Evolutionary conservation across 2,888 invertebrate genomes (phyloP).

Genomic region (Caenorhabditis sp.): DNA sequence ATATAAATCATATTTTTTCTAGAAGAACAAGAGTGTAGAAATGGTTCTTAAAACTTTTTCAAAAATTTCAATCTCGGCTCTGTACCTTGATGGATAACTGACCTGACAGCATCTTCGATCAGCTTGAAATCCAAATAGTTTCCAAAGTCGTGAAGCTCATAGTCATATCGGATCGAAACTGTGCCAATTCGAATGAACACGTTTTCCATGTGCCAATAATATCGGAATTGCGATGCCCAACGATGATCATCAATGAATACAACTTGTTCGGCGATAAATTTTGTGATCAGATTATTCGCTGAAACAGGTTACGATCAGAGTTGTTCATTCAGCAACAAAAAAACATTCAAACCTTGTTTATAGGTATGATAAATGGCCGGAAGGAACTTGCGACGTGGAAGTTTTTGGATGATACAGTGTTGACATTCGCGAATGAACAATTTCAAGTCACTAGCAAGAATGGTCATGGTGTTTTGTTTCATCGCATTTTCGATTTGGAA

Average conservation of each 20-base stretch:
- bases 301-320: neutral
- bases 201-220: slow-evolving; percentile 56
- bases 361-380: slow-evolving; percentile 19
- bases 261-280: slow-evolving; percentile 28
- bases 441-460: slow-evolving; percentile 29
- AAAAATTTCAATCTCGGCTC: neutral
- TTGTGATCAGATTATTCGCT: slow-evolving; percentile 17
- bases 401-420: slow-evolving; percentile 18
- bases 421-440: slow-evolving; percentile 31
- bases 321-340: no score
- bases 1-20: no score
- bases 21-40: no score
- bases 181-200: slow-evolving; percentile 46
- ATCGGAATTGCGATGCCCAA: slow-evolving; percentile 33
- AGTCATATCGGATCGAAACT: slow-evolving; percentile 40
- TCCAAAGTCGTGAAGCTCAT: slow-evolving; percentile 28
- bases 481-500: slow-evolving; percentile 57
- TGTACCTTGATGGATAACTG: neutral
- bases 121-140: slow-evolving; percentile 13
- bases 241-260: slow-evolving; percentile 32
- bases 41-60: no score
- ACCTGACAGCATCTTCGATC: slow-evolving; percentile 25
- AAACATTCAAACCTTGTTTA: slow-evolving; percentile 8
- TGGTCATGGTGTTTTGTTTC: slow-evolving; percentile 38
- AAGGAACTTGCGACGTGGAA: slow-evolving; percentile 10